Conservation (phyloP, 2,797 vertebrate species). For the Spinus pinus region DNA sequence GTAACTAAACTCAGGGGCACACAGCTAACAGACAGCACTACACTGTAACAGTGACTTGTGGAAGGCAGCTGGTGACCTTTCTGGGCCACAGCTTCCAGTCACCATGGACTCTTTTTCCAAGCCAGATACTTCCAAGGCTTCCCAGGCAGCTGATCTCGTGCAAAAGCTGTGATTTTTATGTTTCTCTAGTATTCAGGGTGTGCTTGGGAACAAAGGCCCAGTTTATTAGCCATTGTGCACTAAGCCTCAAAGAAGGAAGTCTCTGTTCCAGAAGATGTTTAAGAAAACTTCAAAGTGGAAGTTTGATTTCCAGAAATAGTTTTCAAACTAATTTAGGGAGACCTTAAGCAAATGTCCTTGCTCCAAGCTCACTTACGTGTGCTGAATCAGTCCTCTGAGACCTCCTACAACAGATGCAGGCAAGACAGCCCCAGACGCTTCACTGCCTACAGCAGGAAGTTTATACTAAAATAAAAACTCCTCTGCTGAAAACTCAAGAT, state of each 20-base stretch:
- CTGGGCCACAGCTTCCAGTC: neutral
- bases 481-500: neutral
- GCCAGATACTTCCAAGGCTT: neutral
- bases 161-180: neutral
- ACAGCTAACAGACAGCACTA: neutral
- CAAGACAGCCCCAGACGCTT: neutral
- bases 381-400: neutral
- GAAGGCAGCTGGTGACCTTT: neutral
- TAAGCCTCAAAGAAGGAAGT: neutral
- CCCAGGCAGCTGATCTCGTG: neutral
- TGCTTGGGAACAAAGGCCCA: neutral
- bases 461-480: neutral
- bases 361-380: neutral
- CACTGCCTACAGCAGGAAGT: neutral
- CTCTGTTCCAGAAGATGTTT: neutral
- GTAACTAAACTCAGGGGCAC: neutral
- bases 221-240: neutral
- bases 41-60: neutral
- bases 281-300: neutral
- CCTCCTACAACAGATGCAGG: neutral
- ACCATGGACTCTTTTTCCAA: neutral
- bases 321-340: neutral
- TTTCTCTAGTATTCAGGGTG: neutral
- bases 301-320: neutral
- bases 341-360: neutral